Percentiles rank a stretch among this genome's conserved stretches.
Conservation (phyloP, 2,797 vertebrate species). For the Falco novaeseelandiae region DNA sequence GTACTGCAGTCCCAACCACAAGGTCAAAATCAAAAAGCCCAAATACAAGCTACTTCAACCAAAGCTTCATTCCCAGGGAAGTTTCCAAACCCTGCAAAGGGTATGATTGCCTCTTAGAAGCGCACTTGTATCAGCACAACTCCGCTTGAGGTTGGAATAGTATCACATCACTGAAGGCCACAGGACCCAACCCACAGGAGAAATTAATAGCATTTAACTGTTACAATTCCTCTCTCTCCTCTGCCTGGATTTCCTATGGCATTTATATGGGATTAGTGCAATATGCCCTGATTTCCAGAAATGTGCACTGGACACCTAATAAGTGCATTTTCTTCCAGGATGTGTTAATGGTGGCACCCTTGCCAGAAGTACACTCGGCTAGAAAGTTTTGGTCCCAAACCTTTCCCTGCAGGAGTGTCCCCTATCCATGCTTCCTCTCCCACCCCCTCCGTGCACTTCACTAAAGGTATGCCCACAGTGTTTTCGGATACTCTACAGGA, state of each 20-base stretch:
- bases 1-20: not conserved
- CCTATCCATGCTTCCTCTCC: not conserved
- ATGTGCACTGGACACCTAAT: not conserved
- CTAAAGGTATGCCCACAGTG: not conserved
- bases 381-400: not conserved
- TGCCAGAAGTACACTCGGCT: not conserved
- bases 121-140: not conserved
- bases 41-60: not conserved
- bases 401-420: not conserved
- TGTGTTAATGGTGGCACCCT: not conserved
- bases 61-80: not conserved
- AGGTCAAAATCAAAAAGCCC: not conserved
- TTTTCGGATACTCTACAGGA: constrained; percentile 1
- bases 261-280: not conserved
- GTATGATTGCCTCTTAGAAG: not conserved
- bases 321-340: not conserved
- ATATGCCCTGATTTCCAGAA: not conserved
- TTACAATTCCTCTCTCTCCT: not conserved
- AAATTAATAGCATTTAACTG: not conserved
- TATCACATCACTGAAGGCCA: not conserved
- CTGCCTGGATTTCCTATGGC: not conserved
- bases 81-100: not conserved
- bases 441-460: not conserved
- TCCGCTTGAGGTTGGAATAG: not conserved
- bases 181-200: not conserved